Evolutionary conservation across 2,113 vertebrate species (phyloP).

Genomic region (Hystrix cristata): DNA sequence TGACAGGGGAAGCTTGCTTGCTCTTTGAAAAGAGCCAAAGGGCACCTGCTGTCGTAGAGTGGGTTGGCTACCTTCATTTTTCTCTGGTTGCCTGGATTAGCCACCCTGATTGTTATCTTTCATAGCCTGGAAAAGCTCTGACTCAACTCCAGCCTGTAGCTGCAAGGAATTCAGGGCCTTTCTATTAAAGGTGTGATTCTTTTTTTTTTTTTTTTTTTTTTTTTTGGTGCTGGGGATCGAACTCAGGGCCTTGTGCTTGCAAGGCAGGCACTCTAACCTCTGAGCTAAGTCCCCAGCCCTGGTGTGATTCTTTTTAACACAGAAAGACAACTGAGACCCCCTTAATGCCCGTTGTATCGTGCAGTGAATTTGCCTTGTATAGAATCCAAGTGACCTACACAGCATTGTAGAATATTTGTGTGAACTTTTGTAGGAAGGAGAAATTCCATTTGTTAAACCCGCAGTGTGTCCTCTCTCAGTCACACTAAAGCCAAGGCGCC

Average conservation of each 20-base stretch:
- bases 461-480: neutral
- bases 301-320: neutral
- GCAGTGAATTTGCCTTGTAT: neutral
- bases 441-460: neutral
- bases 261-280: too few relatives aligned
- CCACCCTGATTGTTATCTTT: neutral
- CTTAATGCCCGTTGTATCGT: neutral
- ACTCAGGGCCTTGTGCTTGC: too few relatives aligned
- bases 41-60: neutral
- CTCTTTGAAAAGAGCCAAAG: neutral
- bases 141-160: neutral
- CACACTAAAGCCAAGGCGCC: neutral
- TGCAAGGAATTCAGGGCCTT: neutral
- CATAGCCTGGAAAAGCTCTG: neutral
- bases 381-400: neutral
- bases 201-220: slow-evolving; percentile 33
- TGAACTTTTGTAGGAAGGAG: neutral
- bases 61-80: neutral
- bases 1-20: neutral
- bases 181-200: neutral
- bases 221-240: too few relatives aligned
- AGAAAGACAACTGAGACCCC: neutral
- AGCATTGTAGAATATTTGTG: neutral
- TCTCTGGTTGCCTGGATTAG: neutral
- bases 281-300: too few relatives aligned